These are phyloP conservation scores for Acanthiza pusilla DNA, from an alignment of 2,797 vertebrate genomes.

Conservation along the genomic window DNA sequence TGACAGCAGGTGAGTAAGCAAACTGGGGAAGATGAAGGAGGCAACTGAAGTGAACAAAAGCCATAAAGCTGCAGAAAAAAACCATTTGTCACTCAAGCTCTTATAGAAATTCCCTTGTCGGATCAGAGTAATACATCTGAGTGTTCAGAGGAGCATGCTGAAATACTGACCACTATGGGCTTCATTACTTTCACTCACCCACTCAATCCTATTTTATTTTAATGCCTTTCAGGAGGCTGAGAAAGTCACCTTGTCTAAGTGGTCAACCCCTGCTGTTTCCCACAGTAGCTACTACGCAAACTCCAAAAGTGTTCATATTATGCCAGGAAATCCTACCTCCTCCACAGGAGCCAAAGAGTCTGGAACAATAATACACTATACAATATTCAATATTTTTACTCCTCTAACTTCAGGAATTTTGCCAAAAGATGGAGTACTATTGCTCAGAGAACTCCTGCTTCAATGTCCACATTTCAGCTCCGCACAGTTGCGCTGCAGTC, in stretches of 20 bases:
- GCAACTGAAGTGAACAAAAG: neutral
- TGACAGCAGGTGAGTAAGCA: neutral
- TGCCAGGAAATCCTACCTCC: slow-evolving; percentile 51
- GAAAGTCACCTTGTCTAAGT: slow-evolving; percentile 3
- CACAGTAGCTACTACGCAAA: neutral
- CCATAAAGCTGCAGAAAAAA: neutral
- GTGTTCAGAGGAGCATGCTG: neutral
- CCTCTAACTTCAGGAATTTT: slow-evolving; percentile 12
- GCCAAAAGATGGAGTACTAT: slow-evolving; percentile 24
- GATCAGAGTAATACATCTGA: neutral
- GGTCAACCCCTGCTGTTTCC: neutral
- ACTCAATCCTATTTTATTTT: neutral
- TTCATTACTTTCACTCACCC: neutral
- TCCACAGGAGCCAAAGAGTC: slow-evolving; percentile 48
- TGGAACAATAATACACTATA: slow-evolving; percentile 30
- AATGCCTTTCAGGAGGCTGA: neutral
- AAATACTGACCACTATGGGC: neutral
- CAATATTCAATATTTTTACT: slow-evolving; percentile 21
- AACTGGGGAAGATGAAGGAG: neutral
- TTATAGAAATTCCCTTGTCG: neutral
- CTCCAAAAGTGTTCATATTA: neutral
- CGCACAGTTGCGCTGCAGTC: rapidly evolving
- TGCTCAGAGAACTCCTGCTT: neutral
- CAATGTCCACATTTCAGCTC: neutral
- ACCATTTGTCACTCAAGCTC: neutral